A percentile compares a stretch with the other conserved stretches of the same genome.
Evolutionary conservation across 2,797 vertebrate genomes (phyloP).

Genomic region (Neosilurus hyrtlii): DNA sequence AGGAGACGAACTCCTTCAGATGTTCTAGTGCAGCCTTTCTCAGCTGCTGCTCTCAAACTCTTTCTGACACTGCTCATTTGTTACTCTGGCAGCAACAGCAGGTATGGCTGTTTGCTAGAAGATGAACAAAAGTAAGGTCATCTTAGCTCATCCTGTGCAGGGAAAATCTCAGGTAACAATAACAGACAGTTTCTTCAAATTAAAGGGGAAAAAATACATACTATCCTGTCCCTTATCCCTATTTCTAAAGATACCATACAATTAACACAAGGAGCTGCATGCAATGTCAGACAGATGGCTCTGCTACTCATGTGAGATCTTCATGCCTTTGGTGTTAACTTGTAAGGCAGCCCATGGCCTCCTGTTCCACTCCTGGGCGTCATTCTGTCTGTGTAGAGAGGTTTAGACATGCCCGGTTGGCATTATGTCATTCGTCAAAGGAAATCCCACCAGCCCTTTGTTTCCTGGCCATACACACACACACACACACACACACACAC

Average conservation of each 20-base stretch:
- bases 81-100: constrained; percentile 36
- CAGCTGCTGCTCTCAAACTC: constrained; percentile 39
- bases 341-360: constrained; percentile 30
- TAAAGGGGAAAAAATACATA: constrained; percentile 24
- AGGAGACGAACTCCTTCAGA: constrained; percentile 50
- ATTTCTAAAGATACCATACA: constrained; percentile 35
- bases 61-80: constrained; percentile 39
- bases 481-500: too few species aligned
- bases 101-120: constrained; percentile 32
- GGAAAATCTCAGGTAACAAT: constrained; percentile 17
- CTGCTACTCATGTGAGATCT: constrained; percentile 28
- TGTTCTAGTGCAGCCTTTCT: constrained; percentile 38
- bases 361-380: constrained; percentile 37
- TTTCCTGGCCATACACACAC: neutral
- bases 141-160: constrained; percentile 30
- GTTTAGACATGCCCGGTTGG: constrained; percentile 37
- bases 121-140: constrained; percentile 31
- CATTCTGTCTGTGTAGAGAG: constrained; percentile 29
- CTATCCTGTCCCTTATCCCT: constrained; percentile 20
- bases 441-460: constrained; percentile 34
- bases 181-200: constrained; percentile 39
- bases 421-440: constrained; percentile 27
- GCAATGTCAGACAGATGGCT: constrained; percentile 33
- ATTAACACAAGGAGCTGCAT: constrained; percentile 39
- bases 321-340: constrained; percentile 28